Conservation (phyloP, 2,113 vertebrate genomes). For the Artemisiospiza belli region DNA sequence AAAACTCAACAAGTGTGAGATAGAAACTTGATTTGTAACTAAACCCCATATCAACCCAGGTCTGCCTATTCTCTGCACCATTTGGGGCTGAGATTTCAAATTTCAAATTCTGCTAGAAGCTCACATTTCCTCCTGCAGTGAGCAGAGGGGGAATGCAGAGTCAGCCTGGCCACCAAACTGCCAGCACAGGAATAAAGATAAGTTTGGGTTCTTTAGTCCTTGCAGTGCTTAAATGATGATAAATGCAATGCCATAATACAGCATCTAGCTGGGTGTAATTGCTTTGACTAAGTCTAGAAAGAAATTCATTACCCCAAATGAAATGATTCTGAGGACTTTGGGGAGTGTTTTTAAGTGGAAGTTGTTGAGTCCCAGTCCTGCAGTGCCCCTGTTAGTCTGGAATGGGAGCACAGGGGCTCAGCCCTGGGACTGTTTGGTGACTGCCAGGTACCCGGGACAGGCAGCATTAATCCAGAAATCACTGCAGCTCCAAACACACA, state of each 20-base stretch:
- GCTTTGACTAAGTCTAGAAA: slow-evolving; percentile 34
- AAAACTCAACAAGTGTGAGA: not conserved
- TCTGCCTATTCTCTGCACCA: not conserved
- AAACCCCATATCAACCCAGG: rapidly evolving
- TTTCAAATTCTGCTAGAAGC: not conserved
- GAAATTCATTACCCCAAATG: slow-evolving; percentile 30
- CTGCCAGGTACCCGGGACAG: not conserved
- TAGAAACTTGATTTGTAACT: not conserved
- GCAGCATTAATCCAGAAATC: not conserved
- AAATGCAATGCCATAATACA: not conserved
- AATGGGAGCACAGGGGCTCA: not conserved
- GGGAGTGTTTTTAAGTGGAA: not conserved
- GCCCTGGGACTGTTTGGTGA: not conserved
- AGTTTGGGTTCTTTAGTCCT: not conserved
- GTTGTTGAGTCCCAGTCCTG: not conserved
- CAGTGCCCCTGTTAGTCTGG: not conserved
- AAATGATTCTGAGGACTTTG: slow-evolving; percentile 3
- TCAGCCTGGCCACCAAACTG: not conserved
- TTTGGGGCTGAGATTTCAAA: not conserved
- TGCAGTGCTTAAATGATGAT: slow-evolving; percentile 19
- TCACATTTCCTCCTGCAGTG: not conserved
- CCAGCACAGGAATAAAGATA: slow-evolving; percentile 19
- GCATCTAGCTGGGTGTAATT: not conserved
- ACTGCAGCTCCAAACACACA: not conserved
- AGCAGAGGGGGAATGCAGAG: not conserved